phyloP scores from a whole-genome alignment of 2,888 invertebrate genomes.

The Ornithoptera alexandrae region DNA sequence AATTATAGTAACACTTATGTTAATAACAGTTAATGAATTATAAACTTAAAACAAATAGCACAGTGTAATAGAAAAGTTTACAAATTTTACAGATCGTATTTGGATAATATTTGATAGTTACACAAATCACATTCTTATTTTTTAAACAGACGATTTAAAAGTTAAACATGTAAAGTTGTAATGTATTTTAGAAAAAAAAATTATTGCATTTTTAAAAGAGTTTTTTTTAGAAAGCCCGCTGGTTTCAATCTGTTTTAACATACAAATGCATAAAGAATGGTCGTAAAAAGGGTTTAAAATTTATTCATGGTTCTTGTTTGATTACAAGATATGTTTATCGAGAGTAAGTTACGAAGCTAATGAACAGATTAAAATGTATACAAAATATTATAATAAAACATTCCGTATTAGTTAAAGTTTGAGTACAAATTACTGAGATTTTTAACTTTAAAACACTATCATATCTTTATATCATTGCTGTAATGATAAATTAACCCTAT shows the following conservation, averaged over 20 bases:
- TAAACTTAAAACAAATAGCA: too few relatives aligned
- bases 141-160: not conserved
- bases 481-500: too few relatives aligned
- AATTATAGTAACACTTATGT: too few relatives aligned
- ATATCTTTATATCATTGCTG: too few relatives aligned
- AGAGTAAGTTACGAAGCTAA: not conserved
- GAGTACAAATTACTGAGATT: not conserved
- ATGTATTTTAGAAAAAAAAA: constrained; percentile 1
- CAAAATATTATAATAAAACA: not conserved
- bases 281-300: constrained; percentile 9
- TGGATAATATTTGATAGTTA: too few relatives aligned
- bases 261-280: constrained; percentile 5
- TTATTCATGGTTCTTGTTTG: constrained; percentile 11
- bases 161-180: not conserved
- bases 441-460: too few relatives aligned
- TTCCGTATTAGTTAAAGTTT: not conserved
- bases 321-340: not conserved
- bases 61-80: too few relatives aligned
- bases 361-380: not conserved
- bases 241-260: constrained; percentile 13
- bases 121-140: not conserved
- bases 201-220: constrained; percentile 6
- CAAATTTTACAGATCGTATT: too few relatives aligned
- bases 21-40: too few relatives aligned
- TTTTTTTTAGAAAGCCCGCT: constrained; percentile 5